A percentile compares a stretch with the other conserved stretches of the same genome.
Conservation (phyloP, 2,888 invertebrate species). For the Liposcelis brunnea region DNA sequence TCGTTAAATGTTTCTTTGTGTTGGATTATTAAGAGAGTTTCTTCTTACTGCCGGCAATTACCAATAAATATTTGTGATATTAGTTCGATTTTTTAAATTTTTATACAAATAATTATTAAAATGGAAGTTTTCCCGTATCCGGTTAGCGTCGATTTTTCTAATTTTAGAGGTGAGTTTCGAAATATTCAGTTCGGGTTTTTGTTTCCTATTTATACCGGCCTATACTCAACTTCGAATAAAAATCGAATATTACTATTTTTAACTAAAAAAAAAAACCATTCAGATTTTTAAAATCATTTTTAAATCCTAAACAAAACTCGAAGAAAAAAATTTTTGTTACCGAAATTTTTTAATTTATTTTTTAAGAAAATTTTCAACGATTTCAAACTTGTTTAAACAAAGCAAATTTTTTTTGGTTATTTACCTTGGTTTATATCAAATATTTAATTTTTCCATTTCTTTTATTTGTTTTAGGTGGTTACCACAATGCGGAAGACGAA, state of each 20-base stretch:
- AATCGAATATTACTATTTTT: no score
- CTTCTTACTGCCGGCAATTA: neutral
- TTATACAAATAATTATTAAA: conserved; percentile 14
- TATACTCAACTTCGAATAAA: no score
- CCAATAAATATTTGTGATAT: conserved; percentile 3
- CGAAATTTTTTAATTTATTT: conserved; percentile 1
- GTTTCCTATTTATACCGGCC: no score
- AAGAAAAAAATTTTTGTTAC: neutral
- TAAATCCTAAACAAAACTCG: no score
- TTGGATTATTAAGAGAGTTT: neutral
- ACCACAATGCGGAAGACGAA: conserved; percentile 16
- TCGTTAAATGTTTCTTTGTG: neutral
- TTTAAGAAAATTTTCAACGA: conserved; percentile 7
- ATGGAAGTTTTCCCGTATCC: conserved; percentile 69
- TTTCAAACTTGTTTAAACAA: neutral
- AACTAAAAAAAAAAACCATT: no score
- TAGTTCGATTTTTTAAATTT: conserved; percentile 11
- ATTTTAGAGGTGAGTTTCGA: conserved; percentile 49
- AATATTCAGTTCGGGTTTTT: no score
- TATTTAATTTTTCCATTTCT: conserved; percentile 1
- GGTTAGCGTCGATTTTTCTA: conserved; percentile 59
- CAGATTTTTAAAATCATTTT: no score
- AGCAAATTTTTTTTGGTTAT: no score
- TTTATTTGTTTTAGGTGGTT: conserved; percentile 14
- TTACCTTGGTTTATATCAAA: no score